Evolutionary conservation across 2,113 vertebrate species (phyloP), one percentile per base, ranked within the genome.

Genomic region (Balaenoptera acutorostrata): DNA sequence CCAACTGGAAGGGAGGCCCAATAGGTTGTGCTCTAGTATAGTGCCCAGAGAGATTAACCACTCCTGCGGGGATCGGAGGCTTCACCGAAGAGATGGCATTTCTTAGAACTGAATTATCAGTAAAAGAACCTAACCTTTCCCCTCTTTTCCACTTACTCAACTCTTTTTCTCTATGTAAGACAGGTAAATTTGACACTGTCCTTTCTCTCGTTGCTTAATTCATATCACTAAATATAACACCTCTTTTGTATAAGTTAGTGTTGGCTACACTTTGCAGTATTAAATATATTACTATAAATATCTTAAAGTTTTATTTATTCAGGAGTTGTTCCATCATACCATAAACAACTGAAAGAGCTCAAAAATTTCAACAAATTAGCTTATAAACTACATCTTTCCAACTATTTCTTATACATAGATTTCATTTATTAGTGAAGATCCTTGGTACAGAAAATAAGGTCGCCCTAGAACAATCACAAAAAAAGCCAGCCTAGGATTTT

Each of bases 271-370:
- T 39, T 64, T 89, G 75, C n/a, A 78, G 46, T 87, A 87, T 61
- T 71, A 90, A 77, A 87, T 84, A 63, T 31, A 89, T 25, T 63
- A 93, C 27, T 21, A 68, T 89, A 90, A 94, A 84, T 61, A 87
- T 46, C 84, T 93, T 92, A 52, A 90, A 74, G n/a, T 87, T 93
- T 49, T 97, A 88, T 72, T 86, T 94, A 88, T 90, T 95, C 44
- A 12, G 87, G 27, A 61, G 18, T 49, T 92, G 63, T 66, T 94
- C 39, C 21, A 52, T 44, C 20, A 55, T 59, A 81, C 29, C 64
- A 93, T 18, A 85, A 94, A 75, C 49, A 13, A 95, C 29, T 46
- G 68, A 90, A 69, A 84, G n/a, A 93, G 36, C 39, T 74, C 46
- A 17, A 10, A 82, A 75, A 88, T 52, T 66, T 81, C 44, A 95